Percentiles rank a stretch among this genome's conserved stretches.
Conservation (phyloP, 2,888 invertebrate genomes). For the Spodoptera exigua region DNA sequence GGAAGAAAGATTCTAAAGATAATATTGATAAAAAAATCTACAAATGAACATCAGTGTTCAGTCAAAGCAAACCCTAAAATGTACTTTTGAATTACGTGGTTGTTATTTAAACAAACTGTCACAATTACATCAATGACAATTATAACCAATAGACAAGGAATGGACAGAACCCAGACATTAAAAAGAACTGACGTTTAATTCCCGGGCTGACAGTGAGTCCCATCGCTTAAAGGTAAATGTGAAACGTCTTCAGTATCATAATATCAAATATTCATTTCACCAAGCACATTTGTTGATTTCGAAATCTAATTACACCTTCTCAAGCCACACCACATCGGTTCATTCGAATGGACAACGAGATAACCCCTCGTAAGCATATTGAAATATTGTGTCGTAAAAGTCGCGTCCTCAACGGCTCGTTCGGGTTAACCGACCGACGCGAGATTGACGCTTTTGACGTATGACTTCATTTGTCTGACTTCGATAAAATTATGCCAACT, state of each 20-base stretch:
- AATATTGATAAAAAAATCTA: no score
- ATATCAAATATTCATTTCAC: conserved; percentile 4
- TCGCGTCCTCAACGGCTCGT: conserved; percentile 77
- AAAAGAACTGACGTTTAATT: no score
- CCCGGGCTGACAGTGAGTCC: no score
- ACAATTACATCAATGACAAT: no score
- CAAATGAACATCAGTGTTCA: no score
- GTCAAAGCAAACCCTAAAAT: no score
- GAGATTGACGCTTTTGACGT: conserved; percentile 81
- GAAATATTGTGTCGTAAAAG: conserved; percentile 87
- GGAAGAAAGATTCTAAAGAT: no score
- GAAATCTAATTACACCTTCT: conserved; percentile 51
- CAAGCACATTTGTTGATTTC: conserved; percentile 13
- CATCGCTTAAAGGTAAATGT: no score
- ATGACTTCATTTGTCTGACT: conserved; percentile 87
- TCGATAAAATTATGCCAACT: conserved; percentile 80
- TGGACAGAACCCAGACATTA: no score
- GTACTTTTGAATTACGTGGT: no score
- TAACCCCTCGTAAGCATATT: conserved; percentile 86
- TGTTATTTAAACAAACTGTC: no score
- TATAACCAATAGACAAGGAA: no score
- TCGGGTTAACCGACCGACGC: conserved; percentile 80
- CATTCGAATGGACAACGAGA: conserved; percentile 62
- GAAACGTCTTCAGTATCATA: neutral
- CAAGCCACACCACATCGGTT: conserved; percentile 58